These are phyloP conservation scores for Prosopocoilus inquinatus DNA, from an alignment of 2,888 invertebrate species.

Conservation along the genomic window DNA sequence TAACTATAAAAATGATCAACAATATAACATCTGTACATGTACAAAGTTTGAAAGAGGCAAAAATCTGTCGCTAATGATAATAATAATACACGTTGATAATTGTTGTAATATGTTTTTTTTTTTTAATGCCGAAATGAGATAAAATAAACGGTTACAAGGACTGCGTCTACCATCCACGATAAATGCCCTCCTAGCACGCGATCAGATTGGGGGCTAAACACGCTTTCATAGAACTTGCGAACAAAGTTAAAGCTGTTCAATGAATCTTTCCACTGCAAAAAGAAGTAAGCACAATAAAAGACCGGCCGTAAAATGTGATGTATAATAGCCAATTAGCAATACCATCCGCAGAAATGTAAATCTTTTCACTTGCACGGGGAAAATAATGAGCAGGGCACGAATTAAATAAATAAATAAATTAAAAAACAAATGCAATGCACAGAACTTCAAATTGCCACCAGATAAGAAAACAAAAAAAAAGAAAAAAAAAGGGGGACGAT, in stretches of 20 bases:
- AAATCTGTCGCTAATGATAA: too few relatives aligned
- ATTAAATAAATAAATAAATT: slow-evolving; percentile 1
- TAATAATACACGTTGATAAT: too few relatives aligned
- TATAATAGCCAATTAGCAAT: slow-evolving; percentile 3
- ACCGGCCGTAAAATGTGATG: neutral
- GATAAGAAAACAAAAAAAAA: neutral
- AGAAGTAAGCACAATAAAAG: neutral
- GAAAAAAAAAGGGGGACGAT: slow-evolving; percentile 8
- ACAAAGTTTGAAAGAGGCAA: too few relatives aligned
- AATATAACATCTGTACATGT: too few relatives aligned
- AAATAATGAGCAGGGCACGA: slow-evolving; percentile 4
- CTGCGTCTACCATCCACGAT: neutral
- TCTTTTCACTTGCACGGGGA: neutral
- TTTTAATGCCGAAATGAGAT: too few relatives aligned
- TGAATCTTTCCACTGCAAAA: slow-evolving; percentile 2
- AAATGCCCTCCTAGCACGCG: neutral
- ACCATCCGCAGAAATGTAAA: slow-evolving; percentile 4
- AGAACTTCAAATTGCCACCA: neutral
- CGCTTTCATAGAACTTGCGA: neutral
- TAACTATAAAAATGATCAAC: too few relatives aligned
- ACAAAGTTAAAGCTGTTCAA: slow-evolving; percentile 3
- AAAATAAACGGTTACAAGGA: too few relatives aligned
- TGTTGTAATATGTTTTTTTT: too few relatives aligned
- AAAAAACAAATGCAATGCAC: too few relatives aligned
- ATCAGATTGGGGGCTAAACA: neutral